Evolutionary conservation across 2,113 vertebrate species (phyloP).

Genomic region (Rhagologus leucostigma): DNA sequence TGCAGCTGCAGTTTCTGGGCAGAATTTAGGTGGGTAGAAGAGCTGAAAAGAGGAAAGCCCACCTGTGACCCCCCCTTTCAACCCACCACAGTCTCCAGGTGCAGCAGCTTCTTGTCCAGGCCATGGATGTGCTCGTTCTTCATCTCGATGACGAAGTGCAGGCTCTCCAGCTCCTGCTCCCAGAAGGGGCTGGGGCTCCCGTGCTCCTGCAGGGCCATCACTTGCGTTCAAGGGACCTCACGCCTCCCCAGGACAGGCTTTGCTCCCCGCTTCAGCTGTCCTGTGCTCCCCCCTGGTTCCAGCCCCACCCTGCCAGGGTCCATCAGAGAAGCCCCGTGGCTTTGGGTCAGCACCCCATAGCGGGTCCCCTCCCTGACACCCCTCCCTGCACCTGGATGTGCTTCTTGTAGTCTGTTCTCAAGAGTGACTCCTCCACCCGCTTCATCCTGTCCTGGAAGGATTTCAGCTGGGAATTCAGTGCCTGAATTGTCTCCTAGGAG

Average conservation of each 20-base stretch:
- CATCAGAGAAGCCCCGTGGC: not conserved
- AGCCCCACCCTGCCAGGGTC: not conserved
- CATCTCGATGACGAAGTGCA: slow-evolving; percentile 95
- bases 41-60: not conserved
- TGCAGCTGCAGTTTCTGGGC: not conserved
- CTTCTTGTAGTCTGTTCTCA: slow-evolving; percentile 84
- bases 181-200: slow-evolving; percentile 92
- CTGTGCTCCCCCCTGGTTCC: not conserved
- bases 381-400: slow-evolving; percentile 45
- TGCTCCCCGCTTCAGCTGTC: not conserved
- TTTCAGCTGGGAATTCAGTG: slow-evolving; percentile 76
- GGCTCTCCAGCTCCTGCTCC: slow-evolving; percentile 93
- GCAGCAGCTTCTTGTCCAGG: slow-evolving; percentile 80
- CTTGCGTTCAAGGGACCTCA: not conserved
- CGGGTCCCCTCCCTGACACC: not conserved
- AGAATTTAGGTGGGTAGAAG: not conserved
- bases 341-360: not conserved
- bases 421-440: slow-evolving; percentile 77
- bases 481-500: slow-evolving; percentile 70
- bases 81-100: slow-evolving; percentile 81
- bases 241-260: not conserved
- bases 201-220: slow-evolving; percentile 71
- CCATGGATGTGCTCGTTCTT: slow-evolving; percentile 83
- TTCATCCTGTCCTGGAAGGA: slow-evolving; percentile 81
- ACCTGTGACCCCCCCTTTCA: not conserved